Evolutionary conservation across 2,797 vertebrate species (phyloP).

Genomic region (Hylomyscus alleni): DNA sequence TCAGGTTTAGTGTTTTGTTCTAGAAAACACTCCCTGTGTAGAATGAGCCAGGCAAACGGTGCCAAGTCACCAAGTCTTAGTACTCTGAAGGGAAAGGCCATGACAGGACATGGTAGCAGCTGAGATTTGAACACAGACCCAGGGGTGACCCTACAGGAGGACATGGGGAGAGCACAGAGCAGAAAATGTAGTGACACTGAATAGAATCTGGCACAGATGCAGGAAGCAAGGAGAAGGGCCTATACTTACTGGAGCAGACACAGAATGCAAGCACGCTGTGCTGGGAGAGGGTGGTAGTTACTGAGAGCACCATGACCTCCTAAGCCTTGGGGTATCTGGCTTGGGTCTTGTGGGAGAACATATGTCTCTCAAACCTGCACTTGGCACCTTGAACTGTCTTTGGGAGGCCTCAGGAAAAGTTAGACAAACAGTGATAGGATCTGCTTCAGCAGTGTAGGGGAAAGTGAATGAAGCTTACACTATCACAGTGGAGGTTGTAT

Average conservation of each 20-base stretch:
- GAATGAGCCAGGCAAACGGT: not conserved
- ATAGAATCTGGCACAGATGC: not conserved
- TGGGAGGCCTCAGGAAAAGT: not conserved
- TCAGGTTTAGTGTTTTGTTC: not conserved
- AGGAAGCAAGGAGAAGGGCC: not conserved
- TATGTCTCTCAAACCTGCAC: not conserved
- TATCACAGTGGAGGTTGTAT: not conserved
- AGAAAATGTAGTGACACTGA: not conserved
- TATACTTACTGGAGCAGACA: not conserved
- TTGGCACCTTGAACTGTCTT: not conserved
- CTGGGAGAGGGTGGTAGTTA: not conserved
- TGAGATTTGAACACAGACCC: not conserved
- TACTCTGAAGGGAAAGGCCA: not conserved
- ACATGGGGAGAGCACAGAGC: not conserved
- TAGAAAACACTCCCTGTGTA: not conserved
- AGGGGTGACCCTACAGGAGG: not conserved
- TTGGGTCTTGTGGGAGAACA: not conserved
- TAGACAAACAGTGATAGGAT: not conserved
- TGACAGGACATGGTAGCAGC: accelerated
- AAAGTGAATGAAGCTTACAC: conserved; percentile 32
- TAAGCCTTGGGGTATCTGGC: not conserved
- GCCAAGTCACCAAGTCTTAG: not conserved
- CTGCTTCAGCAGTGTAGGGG: not conserved
- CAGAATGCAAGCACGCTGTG: not conserved
- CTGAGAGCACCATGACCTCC: not conserved